Evolutionary conservation across 2,888 invertebrate species (phyloP), one percentile per base, ranked within the genome.

Genomic region (Drosophila pegasa): DNA sequence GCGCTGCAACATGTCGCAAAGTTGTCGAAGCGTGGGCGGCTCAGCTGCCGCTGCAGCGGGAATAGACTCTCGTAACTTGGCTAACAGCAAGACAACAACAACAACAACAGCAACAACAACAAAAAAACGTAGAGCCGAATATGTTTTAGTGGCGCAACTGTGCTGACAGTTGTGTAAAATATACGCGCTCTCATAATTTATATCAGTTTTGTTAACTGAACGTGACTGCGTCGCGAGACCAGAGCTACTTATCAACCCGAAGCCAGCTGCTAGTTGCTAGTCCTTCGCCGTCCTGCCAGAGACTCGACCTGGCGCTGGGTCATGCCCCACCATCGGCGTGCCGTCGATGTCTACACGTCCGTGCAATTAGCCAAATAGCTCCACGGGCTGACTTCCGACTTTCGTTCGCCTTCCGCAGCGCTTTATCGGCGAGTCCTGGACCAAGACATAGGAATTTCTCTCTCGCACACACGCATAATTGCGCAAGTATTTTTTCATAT

Each of bases 131-230:
- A 70, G 64, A 74, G 70, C 40, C 78, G 72, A 88, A 88, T 89
- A 89, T 89, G 88, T 78, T 88, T 85, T 87, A 84, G 84, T 89
- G 89, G 71, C 79, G 67, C 82, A 78, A 81, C 86, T 78, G 88
- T 66, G 86, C 88, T 87, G 89, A 84, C 84, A 89, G 88, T 81
- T 89, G 56, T 87, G 71, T 87, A 87, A 84, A 83, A 83, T 83
- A 84, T 84, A 85, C 85, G 84, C 89, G 65, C 55, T 40, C 85
- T 87, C 89, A 83, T 88, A 84, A 84, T 84, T 84, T 88, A 84
- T 84, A 81, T 87, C 81, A 88, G 85, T 88, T 88, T 89, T 75
- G 87, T 87, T 87, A 84, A 87, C 82, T 84, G 78, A 74, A 88
- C 82, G 88, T 88, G 89, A 87, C 89, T 88, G 89, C 75, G 83